phyloP scores from a whole-genome alignment of 2,888 invertebrate genomes.

The Campoplex capitator region DNA sequence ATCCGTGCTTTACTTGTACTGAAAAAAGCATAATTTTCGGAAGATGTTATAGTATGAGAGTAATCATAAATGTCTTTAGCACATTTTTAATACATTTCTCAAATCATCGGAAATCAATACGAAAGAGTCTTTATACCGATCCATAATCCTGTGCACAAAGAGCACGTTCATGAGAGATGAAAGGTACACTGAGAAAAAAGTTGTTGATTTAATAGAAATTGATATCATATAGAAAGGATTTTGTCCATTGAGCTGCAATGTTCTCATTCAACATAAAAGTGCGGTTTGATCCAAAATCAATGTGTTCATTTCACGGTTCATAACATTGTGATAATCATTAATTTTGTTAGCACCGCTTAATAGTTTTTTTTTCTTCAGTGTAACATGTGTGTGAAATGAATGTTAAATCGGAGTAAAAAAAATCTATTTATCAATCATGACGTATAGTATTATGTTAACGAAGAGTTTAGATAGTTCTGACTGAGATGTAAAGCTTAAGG shows the following conservation, averaged over 20 bases:
- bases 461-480: neutral
- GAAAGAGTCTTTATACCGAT: neutral
- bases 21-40: neutral
- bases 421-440: neutral
- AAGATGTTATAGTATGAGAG: neutral
- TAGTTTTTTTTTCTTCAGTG: no score
- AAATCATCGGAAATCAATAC: neutral
- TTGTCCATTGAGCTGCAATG: no score
- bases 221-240: no score
- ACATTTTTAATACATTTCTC: neutral
- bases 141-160: neutral
- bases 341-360: no score
- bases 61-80: neutral
- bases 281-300: no score
- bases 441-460: neutral
- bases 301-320: no score
- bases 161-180: neutral
- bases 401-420: neutral
- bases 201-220: no score
- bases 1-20: no score
- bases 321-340: no score
- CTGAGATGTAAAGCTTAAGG: neutral
- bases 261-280: no score
- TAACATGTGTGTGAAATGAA: neutral
- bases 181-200: neutral